Percentiles rank a stretch among this genome's conserved stretches.
phyloP scores from a whole-genome alignment of 2,797 vertebrate genomes.

The Anguilla obscura region DNA sequence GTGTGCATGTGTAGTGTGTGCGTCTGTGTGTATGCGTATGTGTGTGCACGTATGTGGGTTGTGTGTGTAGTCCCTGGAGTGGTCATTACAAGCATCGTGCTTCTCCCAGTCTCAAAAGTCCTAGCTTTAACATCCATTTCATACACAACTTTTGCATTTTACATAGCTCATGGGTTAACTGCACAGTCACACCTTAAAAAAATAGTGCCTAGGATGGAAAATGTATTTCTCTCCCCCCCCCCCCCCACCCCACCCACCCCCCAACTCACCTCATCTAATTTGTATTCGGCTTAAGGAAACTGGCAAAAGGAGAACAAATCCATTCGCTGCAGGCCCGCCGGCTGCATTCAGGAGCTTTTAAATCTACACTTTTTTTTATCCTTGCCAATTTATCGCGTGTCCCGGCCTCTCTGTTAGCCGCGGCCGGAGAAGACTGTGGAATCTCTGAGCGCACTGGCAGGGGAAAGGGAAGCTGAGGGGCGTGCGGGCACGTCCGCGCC shows the following conservation, averaged over 20 bases:
- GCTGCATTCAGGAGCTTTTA: conserved; percentile 66
- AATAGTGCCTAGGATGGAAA: conserved; percentile 45
- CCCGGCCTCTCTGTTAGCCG: conserved; percentile 59
- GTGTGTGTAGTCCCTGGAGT: conserved; percentile 42
- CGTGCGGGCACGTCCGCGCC: conserved; percentile 40
- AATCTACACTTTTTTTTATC: conserved; percentile 66
- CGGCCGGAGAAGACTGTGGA: conserved; percentile 60
- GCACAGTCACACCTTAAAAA: conserved; percentile 50
- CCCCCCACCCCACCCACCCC: conserved; percentile 24
- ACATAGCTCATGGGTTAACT: conserved; percentile 41
- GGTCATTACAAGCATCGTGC: conserved; percentile 46
- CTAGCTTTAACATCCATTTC: conserved; percentile 27
- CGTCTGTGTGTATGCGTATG: not conserved
- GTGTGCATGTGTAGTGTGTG: too few species aligned
- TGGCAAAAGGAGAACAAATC: conserved; percentile 63
- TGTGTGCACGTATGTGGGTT: not conserved
- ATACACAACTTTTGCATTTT: conserved; percentile 5
- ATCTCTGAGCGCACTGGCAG: conserved; percentile 60
- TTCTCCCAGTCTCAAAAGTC: conserved; percentile 23
- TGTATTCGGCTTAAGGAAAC: conserved; percentile 67
- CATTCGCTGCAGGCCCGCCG: conserved; percentile 63
- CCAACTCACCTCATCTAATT: conserved; percentile 54
- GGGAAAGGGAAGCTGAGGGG: conserved; percentile 51
- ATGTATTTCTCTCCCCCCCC: conserved; percentile 55
- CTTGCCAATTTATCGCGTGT: conserved; percentile 63